Conservation (phyloP, 2,888 invertebrate genomes). For the Rhamphomyia laevipes region DNA sequence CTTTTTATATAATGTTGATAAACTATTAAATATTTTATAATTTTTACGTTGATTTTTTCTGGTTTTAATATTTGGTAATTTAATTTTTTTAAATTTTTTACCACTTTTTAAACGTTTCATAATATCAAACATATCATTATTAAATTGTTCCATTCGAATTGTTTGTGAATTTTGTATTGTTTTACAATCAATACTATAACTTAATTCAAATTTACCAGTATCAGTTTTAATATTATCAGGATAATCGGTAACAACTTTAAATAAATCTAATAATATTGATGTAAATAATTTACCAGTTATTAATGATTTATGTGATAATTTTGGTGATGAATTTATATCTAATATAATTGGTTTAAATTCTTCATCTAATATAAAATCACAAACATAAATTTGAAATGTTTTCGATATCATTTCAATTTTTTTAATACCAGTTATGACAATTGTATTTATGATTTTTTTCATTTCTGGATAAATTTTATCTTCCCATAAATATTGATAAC, state of each 20-base stretch:
- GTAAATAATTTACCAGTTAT: no score
- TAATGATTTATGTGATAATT: no score
- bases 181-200: slow-evolving; percentile 24
- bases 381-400: slow-evolving; percentile 82
- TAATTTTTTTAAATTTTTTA: no score
- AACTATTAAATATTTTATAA: no score
- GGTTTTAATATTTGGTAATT: no score
- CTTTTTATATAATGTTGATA: no score
- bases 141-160: no score
- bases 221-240: slow-evolving; percentile 31
- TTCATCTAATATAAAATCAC: slow-evolving; percentile 83
- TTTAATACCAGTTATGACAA: slow-evolving; percentile 66
- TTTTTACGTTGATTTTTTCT: no score
- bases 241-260: slow-evolving; percentile 20
- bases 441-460: slow-evolving; percentile 69
- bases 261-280: no score
- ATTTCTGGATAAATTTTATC: slow-evolving; percentile 67
- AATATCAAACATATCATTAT: no score
- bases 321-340: slow-evolving; percentile 82
- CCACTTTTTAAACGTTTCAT: no score
- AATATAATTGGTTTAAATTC: slow-evolving; percentile 79
- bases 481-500: slow-evolving; percentile 51
- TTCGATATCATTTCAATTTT: slow-evolving; percentile 54
- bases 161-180: no score
- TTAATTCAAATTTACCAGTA: slow-evolving; percentile 50